Conservation (phyloP, 2,113 vertebrate species). For the Mugil cephalus region DNA sequence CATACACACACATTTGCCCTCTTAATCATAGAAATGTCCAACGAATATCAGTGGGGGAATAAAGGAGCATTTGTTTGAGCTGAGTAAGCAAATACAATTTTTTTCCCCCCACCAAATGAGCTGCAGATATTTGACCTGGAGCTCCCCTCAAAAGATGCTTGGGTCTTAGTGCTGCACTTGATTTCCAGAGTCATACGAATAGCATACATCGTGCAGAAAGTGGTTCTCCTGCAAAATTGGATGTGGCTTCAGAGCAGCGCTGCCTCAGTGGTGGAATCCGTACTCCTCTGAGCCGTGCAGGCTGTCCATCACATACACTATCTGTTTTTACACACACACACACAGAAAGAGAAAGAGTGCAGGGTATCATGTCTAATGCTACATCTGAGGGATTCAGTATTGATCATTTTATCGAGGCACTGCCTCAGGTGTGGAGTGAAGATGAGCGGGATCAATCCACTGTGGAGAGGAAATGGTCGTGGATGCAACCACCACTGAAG, state of each 20-base stretch:
- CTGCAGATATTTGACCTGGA: slow-evolving; percentile 4
- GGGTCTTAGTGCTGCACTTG: not conserved
- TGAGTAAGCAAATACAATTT: slow-evolving; percentile 50
- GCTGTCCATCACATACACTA: slow-evolving; percentile 15
- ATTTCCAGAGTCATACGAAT: slow-evolving; percentile 10
- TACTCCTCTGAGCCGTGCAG: not conserved
- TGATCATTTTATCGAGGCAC: slow-evolving; percentile 22
- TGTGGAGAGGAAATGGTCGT: slow-evolving; percentile 22
- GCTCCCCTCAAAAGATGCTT: slow-evolving; percentile 12
- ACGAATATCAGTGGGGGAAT: slow-evolving; percentile 28
- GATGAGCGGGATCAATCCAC: slow-evolving; percentile 46
- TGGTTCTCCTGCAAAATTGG: slow-evolving; percentile 4
- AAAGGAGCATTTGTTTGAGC: slow-evolving; percentile 45
- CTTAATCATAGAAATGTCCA: slow-evolving; percentile 30
- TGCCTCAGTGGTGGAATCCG: not conserved
- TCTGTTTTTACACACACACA: slow-evolving; percentile 2
- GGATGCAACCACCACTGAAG: slow-evolving; percentile 9
- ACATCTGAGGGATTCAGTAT: slow-evolving; percentile 51
- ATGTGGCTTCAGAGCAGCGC: slow-evolving; percentile 9
- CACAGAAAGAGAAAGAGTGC: not conserved
- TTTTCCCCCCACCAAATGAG: slow-evolving; percentile 7
- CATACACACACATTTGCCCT: slow-evolving; percentile 24
- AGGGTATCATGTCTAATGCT: slow-evolving; percentile 18
- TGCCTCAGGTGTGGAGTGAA: slow-evolving; percentile 41
- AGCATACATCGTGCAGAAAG: not conserved